Conservation (phyloP, 2,113 vertebrate species). For the Takifugu flavidus region DNA sequence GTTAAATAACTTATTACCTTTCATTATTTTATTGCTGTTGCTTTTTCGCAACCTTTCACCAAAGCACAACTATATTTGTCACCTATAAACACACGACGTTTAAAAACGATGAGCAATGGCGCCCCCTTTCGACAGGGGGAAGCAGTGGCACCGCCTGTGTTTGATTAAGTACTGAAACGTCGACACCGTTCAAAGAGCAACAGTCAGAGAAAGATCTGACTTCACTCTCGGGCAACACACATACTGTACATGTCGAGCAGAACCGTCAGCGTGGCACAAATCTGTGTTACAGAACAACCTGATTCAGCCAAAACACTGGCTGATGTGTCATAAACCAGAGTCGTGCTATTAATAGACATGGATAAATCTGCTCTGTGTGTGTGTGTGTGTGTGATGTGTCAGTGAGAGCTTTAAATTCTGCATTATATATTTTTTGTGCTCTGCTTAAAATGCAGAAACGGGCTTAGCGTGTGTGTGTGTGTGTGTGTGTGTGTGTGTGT, state of each 20-base stretch:
- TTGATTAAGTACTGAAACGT: constrained; percentile 10
- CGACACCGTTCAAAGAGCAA: constrained; percentile 7
- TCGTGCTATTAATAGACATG: constrained; percentile 61
- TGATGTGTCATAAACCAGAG: constrained; percentile 53
- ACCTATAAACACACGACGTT: constrained; percentile 8
- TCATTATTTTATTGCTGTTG: too few species aligned
- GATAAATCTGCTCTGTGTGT: constrained; percentile 54
- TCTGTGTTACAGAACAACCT: constrained; percentile 24
- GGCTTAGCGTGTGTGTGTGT: constrained; percentile 1
- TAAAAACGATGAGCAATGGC: constrained; percentile 47
- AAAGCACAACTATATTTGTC: not conserved
- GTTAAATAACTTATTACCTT: too few species aligned
- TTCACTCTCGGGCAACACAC: constrained; percentile 7
- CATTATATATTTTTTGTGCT: constrained; percentile 23
- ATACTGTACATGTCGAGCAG: constrained; percentile 17
- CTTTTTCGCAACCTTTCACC: too few species aligned
- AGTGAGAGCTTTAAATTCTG: constrained; percentile 1
- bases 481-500: constrained; percentile 4
- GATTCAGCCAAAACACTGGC: constrained; percentile 40
- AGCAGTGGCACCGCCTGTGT: constrained; percentile 25
- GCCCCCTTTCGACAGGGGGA: constrained; percentile 47
- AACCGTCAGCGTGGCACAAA: constrained; percentile 20
- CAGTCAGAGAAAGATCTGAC: not conserved
- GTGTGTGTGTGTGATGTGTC: constrained; percentile 40
- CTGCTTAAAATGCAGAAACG: constrained; percentile 12